A percentile compares a stretch with the other conserved stretches of the same genome.
phyloP scores from a whole-genome alignment of 2,113 vertebrate genomes.

The Hypanus sabinus region DNA sequence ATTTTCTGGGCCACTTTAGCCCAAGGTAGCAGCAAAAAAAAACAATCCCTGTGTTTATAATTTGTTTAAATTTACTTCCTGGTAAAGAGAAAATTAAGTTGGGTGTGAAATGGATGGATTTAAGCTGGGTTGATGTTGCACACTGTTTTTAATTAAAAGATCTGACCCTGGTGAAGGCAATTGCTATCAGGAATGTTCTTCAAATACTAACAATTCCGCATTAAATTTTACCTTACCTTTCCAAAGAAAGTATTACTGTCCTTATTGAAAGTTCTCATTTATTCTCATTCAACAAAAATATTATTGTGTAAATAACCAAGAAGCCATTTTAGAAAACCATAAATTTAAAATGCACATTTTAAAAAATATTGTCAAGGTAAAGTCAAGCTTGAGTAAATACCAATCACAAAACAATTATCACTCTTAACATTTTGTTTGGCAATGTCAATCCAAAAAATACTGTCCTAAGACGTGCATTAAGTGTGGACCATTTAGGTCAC shows the following conservation, averaged over 20 bases:
- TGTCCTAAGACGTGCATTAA: neutral
- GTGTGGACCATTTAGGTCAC: too few species aligned
- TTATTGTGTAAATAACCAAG: neutral
- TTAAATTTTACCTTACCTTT: neutral
- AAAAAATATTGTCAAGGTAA: neutral
- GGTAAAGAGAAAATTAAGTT: neutral
- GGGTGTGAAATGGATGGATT: neutral
- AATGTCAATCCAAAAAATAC: neutral
- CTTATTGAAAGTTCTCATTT: neutral
- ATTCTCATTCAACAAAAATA: neutral
- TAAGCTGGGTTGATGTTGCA: neutral
- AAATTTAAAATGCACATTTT: neutral
- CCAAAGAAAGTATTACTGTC: neutral
- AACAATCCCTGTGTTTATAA: neutral
- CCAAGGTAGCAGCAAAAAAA: neutral
- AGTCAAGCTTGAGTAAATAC: neutral
- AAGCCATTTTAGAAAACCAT: neutral
- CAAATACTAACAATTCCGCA: neutral
- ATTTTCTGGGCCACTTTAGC: neutral
- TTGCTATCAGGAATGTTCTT: neutral
- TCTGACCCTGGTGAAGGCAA: neutral
- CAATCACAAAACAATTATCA: neutral
- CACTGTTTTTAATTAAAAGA: neutral
- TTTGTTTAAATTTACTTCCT: neutral
- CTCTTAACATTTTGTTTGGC: neutral